These are phyloP conservation scores for Pycnonotus jocosus DNA, from an alignment of 2,113 vertebrate genomes.

Conservation along the genomic window DNA sequence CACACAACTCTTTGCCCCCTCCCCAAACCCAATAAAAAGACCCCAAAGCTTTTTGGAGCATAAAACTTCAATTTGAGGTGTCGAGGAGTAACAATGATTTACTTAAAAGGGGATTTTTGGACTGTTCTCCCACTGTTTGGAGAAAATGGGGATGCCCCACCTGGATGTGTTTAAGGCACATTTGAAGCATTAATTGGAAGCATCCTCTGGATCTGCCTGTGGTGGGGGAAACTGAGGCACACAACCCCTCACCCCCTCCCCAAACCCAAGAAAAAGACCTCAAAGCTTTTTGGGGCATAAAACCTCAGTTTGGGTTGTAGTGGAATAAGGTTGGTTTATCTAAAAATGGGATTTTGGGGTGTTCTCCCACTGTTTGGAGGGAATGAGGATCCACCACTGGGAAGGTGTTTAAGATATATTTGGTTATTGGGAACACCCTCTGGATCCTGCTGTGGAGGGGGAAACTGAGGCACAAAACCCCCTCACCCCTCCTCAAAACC, in stretches of 20 bases:
- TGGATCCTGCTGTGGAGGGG: not conserved
- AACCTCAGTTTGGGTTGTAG: not conserved
- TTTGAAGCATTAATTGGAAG: not conserved
- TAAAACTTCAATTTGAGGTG: not conserved
- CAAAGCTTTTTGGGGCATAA: not conserved
- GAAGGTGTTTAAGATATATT: not conserved
- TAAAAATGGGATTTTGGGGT: not conserved
- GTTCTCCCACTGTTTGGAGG: not conserved
- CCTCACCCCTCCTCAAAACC: not conserved
- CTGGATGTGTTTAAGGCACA: not conserved
- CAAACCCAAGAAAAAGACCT: not conserved
- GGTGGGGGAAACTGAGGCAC: not conserved
- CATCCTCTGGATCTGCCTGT: accelerated
- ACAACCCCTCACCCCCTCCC: accelerated
- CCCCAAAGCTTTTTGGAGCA: accelerated
- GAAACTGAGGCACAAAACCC: not conserved
- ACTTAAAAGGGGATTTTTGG: not conserved
- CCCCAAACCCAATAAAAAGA: not conserved
- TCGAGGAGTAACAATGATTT: accelerated
- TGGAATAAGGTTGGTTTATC: not conserved
- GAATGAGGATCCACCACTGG: not conserved
- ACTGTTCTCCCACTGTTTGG: not conserved
- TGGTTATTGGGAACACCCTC: not conserved
- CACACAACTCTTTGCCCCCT: accelerated
- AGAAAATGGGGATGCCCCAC: not conserved